Conservation (phyloP, 1,140 invertebrate genomes). For the Drosophila bocki region DNA sequence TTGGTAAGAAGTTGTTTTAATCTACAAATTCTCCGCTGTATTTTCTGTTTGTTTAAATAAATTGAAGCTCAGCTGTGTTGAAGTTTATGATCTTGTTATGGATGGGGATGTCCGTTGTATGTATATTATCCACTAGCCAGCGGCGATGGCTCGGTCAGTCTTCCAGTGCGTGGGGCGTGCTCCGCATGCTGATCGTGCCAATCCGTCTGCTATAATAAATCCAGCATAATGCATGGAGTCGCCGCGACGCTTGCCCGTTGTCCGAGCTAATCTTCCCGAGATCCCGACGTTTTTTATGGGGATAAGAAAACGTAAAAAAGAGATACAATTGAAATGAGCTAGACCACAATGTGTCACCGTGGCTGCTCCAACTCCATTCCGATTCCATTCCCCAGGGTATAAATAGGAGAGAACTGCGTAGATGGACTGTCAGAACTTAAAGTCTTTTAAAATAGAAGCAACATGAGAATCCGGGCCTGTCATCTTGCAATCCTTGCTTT, state of each 20-base stretch:
- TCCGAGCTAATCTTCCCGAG: constrained; percentile 61
- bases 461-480: constrained; percentile 46
- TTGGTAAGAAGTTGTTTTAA: too few species aligned
- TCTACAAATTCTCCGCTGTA: neutral
- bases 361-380: constrained; percentile 7
- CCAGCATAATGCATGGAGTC: constrained; percentile 63
- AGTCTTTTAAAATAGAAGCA: constrained; percentile 36
- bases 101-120: constrained; percentile 33
- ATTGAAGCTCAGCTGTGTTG: neutral
- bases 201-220: constrained; percentile 58
- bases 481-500: constrained; percentile 24
- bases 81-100: constrained; percentile 16
- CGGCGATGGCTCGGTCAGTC: constrained; percentile 12
- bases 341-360: constrained; percentile 70
- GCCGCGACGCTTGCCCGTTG: constrained; percentile 48
- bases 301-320: constrained; percentile 39
- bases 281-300: constrained; percentile 58
- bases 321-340: constrained; percentile 58
- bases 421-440: constrained; percentile 45
- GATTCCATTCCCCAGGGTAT: constrained; percentile 51
- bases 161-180: constrained; percentile 52
- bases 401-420: constrained; percentile 63
- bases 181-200: constrained; percentile 53
- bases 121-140: constrained; percentile 9
- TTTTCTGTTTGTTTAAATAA: neutral